These are phyloP conservation scores for Drosophila rufa DNA, from an alignment of 1,140 invertebrate genomes.

Conservation along the genomic window DNA sequence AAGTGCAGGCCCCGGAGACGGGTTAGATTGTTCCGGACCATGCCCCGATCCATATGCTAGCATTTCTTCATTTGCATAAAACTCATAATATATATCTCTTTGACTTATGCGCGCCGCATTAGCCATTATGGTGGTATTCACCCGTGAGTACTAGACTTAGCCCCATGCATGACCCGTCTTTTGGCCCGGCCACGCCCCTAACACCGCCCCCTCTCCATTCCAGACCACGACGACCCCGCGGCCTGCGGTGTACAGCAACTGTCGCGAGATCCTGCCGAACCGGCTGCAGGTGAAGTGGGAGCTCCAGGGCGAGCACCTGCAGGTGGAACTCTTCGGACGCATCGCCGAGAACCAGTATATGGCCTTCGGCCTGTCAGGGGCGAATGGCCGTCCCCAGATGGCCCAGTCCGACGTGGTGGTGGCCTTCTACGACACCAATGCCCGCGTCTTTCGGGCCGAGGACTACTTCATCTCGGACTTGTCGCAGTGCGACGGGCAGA, in stretches of 20 bases:
- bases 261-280: conserved; percentile 91
- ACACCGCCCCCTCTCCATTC: conserved; percentile 33
- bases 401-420: conserved; percentile 94
- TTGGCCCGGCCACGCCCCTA: background rate
- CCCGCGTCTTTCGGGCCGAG: conserved; percentile 90
- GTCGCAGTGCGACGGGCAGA: conserved; percentile 92
- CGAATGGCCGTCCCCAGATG: conserved; percentile 89
- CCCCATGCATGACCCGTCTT: conserved; percentile 54
- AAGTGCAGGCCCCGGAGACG: conserved; percentile 84
- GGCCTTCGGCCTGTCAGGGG: conserved; percentile 93
- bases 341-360: conserved; percentile 95
- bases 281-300: conserved; percentile 93
- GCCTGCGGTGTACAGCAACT: conserved; percentile 88
- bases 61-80: conserved; percentile 65
- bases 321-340: conserved; percentile 91
- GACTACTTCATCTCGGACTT: conserved; percentile 94
- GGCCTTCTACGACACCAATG: conserved; percentile 91
- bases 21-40: conserved; percentile 17
- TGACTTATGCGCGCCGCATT: conserved; percentile 76
- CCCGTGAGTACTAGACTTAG: conserved; percentile 90
- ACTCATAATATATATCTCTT: conserved; percentile 78
- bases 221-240: conserved; percentile 87
- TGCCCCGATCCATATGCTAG: conserved; percentile 35
- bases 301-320: conserved; percentile 89
- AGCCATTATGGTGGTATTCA: conserved; percentile 96